Percentiles rank a stretch among this genome's conserved stretches.
Conservation (phyloP, 2,113 vertebrate species). For the Hystrix brachyura region DNA sequence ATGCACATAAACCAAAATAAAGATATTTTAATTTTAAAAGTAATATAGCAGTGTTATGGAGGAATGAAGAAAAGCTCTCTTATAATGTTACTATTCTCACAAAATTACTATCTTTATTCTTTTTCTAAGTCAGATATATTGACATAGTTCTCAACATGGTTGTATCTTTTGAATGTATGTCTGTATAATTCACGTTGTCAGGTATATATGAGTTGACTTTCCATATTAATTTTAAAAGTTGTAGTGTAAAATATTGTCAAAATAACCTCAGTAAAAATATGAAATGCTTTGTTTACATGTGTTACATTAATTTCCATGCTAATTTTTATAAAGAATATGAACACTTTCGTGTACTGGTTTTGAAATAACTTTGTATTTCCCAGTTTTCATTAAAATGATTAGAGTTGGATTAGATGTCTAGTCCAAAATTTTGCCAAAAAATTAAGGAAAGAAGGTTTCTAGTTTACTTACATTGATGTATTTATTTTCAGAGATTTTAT, state of each 20-base stretch:
- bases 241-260: not conserved
- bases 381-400: constrained; percentile 62
- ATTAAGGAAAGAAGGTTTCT: not conserved
- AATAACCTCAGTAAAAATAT: constrained; percentile 40
- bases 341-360: not conserved
- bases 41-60: not conserved
- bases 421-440: constrained; percentile 15
- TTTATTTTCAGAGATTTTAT: constrained; percentile 11
- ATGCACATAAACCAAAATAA: not conserved
- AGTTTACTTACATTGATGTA: not conserved
- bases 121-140: not conserved
- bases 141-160: not conserved
- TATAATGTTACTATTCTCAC: not conserved
- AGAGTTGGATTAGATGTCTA: not conserved
- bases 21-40: constrained; percentile 15
- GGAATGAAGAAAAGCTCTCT: not conserved
- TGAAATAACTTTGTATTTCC: constrained; percentile 58
- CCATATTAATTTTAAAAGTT: not conserved
- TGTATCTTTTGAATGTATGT: not conserved
- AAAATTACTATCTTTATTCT: not conserved
- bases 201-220: not conserved
- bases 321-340: constrained; percentile 1
- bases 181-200: not conserved
- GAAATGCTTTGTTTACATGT: not conserved
- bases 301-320: constrained; percentile 31